These are phyloP conservation scores for Potamilus streckersoni DNA, from an alignment of 1,140 invertebrate species.

Conservation along the genomic window DNA sequence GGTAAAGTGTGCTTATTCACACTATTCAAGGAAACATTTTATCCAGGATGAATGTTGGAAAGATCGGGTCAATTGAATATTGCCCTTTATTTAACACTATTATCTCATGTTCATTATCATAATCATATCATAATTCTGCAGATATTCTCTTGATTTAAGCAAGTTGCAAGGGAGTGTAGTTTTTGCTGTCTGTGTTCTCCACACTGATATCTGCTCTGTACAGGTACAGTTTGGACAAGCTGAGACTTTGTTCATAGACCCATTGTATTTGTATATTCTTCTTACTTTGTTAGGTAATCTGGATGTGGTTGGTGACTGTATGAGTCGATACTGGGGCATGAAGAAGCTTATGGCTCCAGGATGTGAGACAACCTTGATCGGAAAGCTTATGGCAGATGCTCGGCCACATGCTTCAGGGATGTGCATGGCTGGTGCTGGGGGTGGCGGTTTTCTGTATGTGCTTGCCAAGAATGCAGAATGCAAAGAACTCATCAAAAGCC, in stretches of 20 bases:
- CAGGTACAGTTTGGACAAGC: background rate
- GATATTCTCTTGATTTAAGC: no score
- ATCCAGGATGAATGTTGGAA: no score
- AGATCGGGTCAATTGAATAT: no score
- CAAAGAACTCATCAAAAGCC: constrained; percentile 35
- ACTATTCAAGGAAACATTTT: no score
- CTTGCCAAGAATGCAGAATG: constrained; percentile 57
- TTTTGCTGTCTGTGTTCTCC: no score
- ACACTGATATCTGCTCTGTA: no score
- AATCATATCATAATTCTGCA: no score
- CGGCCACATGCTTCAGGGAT: constrained; percentile 61
- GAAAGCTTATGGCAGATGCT: constrained; percentile 59
- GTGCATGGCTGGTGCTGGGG: constrained; percentile 69
- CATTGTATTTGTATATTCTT: background rate
- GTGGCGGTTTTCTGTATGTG: constrained; percentile 69
- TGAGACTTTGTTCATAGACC: no score
- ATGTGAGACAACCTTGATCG: constrained; percentile 66
- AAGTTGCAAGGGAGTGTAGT: no score
- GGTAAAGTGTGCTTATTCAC: no score
- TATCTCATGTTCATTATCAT: no score
- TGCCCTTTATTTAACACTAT: no score
- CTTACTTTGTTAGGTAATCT: constrained; percentile 56
- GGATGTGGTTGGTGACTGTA: constrained; percentile 60
- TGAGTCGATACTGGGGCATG: constrained; percentile 68
- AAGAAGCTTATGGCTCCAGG: constrained; percentile 71